Evolutionary conservation across 2,888 invertebrate genomes (phyloP).

Genomic region (Pseudococcus viburni): DNA sequence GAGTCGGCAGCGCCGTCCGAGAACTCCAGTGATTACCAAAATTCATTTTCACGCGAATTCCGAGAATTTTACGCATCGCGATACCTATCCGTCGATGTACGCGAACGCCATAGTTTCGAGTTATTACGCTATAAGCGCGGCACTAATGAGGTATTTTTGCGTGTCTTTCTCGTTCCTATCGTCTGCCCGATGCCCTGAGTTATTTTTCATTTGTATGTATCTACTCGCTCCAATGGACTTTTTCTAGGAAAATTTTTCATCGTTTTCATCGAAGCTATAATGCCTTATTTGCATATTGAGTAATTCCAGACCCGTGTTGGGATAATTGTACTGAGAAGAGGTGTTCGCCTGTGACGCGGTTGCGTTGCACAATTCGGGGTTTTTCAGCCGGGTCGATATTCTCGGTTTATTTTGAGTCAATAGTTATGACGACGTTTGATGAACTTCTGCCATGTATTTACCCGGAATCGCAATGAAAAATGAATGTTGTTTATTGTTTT

Average conservation of each 20-base stretch:
- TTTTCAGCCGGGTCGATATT: neutral
- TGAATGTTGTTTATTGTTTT: too few species aligned
- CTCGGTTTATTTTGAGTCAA: neutral
- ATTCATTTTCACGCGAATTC: neutral
- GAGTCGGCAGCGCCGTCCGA: too few species aligned
- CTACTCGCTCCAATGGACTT: neutral
- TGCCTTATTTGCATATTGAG: slow-evolving; percentile 17
- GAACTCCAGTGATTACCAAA: neutral
- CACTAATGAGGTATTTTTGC: slow-evolving; percentile 23
- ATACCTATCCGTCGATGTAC: neutral
- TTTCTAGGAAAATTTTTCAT: neutral
- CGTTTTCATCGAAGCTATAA: neutral
- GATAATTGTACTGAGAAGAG: neutral
- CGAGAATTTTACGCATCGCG: slow-evolving; percentile 22
- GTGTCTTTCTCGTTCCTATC: neutral
- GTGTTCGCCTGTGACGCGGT: slow-evolving; percentile 2
- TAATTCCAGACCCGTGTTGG: neutral
- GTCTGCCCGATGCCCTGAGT: neutral
- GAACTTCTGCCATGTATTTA: neutral
- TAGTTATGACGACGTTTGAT: neutral
- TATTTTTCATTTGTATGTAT: neutral
- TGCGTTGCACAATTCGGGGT: neutral
- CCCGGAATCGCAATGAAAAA: too few species aligned
- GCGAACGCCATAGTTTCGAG: neutral
- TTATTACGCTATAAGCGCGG: neutral